These are phyloP conservation scores for Octopus bimaculoides DNA, from an alignment of 1,140 invertebrate genomes.

Conservation along the genomic window DNA sequence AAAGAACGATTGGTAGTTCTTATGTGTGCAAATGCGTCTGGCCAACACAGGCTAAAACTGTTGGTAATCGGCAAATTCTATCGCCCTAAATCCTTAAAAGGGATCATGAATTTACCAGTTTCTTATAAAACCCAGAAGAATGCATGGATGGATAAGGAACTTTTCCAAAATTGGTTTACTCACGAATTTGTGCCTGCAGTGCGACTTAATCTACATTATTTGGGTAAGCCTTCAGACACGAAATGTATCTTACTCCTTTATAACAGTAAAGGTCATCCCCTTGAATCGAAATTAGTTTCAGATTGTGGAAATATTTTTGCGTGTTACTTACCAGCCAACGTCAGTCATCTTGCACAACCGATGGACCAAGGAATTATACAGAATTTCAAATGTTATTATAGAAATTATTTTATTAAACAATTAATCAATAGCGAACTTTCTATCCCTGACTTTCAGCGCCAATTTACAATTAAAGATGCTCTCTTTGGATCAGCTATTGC, in stretches of 20 bases:
- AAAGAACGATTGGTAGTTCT: not conserved
- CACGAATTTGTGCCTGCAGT: not conserved
- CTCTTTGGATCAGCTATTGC: not conserved
- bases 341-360: not conserved
- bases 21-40: not conserved
- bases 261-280: not conserved
- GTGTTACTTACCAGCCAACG: not conserved
- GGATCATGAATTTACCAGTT: not conserved
- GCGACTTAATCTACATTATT: not conserved
- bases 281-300: not conserved
- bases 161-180: not conserved
- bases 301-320: slow-evolving; percentile 10
- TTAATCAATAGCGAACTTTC: not conserved
- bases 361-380: slow-evolving; percentile 7
- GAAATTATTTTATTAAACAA: not conserved
- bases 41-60: not conserved
- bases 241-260: not conserved
- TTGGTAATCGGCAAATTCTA: not conserved
- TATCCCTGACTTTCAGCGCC: not conserved
- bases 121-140: not conserved
- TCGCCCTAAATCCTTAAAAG: not conserved
- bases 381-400: slow-evolving; percentile 1
- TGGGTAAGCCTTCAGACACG: not conserved
- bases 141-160: not conserved
- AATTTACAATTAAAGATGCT: not conserved